Conservation (phyloP, 1,140 invertebrate species). For the Drosophila neocordata region DNA sequence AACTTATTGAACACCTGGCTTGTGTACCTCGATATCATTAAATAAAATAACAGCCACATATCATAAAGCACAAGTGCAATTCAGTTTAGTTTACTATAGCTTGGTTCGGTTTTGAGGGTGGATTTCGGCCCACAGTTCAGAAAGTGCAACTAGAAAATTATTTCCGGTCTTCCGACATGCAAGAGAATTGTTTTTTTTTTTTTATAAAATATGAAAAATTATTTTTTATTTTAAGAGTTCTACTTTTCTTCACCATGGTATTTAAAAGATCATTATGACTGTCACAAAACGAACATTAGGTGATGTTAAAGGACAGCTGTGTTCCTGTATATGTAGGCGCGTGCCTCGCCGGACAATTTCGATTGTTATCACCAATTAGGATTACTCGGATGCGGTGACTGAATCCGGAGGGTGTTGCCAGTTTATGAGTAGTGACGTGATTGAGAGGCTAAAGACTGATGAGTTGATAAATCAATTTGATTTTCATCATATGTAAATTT, state of each 20-base stretch:
- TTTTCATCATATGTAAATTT: slow-evolving; percentile 69
- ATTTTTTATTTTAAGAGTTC: slow-evolving; percentile 69
- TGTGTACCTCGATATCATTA: slow-evolving; percentile 59
- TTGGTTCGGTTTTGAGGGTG: slow-evolving; percentile 38
- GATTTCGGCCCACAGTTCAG: slow-evolving; percentile 28
- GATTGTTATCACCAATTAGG: slow-evolving; percentile 79
- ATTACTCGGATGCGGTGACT: slow-evolving; percentile 56
- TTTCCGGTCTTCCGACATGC: slow-evolving; percentile 79
- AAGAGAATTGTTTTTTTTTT: slow-evolving; percentile 23
- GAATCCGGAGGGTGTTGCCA: neutral
- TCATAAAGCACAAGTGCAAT: slow-evolving; percentile 66
- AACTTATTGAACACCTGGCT: slow-evolving; percentile 78
- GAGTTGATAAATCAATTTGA: slow-evolving; percentile 72
- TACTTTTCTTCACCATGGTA: slow-evolving; percentile 58
- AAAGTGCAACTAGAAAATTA: slow-evolving; percentile 71
- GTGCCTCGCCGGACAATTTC: slow-evolving; percentile 58
- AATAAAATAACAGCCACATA: slow-evolving; percentile 48
- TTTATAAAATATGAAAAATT: slow-evolving; percentile 49
- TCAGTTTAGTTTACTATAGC: slow-evolving; percentile 5
- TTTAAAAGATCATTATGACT: slow-evolving; percentile 78
- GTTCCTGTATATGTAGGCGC: slow-evolving; percentile 36
- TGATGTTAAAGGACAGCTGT: slow-evolving; percentile 57
- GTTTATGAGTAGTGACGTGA: slow-evolving; percentile 44
- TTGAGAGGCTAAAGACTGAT: slow-evolving; percentile 39
- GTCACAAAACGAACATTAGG: slow-evolving; percentile 38